Percentiles rank a stretch among this genome's conserved stretches.
phyloP scores from a whole-genome alignment of 2,888 invertebrate genomes.

The Julus scanicus region DNA sequence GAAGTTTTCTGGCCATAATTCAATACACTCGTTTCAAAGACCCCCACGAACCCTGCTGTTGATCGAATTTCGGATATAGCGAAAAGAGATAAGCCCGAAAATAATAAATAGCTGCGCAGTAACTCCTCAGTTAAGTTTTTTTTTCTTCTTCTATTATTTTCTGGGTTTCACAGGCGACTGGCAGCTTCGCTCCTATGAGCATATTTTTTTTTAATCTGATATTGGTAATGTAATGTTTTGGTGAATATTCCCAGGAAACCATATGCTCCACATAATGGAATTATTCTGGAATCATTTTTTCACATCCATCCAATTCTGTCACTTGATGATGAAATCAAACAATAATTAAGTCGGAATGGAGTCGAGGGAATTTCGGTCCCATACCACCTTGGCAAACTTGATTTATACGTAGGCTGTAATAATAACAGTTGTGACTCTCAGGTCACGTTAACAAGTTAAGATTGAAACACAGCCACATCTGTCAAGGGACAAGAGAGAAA shows the following conservation, averaged over 20 bases:
- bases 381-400: background rate
- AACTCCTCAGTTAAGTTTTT: background rate
- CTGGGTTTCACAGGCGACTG: background rate
- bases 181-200: background rate
- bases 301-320: background rate
- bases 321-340: slow-evolving; percentile 21
- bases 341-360: background rate
- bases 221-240: background rate
- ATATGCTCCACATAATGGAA: background rate
- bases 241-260: slow-evolving; percentile 42
- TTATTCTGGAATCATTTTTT: background rate
- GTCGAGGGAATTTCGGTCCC: background rate
- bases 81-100: slow-evolving; percentile 30
- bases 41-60: slow-evolving; percentile 4
- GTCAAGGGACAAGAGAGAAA: background rate
- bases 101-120: slow-evolving; percentile 41
- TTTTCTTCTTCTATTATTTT: background rate
- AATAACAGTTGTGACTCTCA: background rate
- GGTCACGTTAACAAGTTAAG: slow-evolving; percentile 8
- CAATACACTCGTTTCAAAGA: slow-evolving; percentile 12
- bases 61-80: slow-evolving; percentile 40
- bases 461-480: background rate
- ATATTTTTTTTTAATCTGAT: slow-evolving; percentile 45
- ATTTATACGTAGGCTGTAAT: background rate
- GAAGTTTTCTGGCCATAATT: slow-evolving; percentile 40